Percentiles rank a stretch among this genome's conserved stretches.
Conservation (phyloP, 2,888 invertebrate species). For the Tachystola acroxantha region DNA sequence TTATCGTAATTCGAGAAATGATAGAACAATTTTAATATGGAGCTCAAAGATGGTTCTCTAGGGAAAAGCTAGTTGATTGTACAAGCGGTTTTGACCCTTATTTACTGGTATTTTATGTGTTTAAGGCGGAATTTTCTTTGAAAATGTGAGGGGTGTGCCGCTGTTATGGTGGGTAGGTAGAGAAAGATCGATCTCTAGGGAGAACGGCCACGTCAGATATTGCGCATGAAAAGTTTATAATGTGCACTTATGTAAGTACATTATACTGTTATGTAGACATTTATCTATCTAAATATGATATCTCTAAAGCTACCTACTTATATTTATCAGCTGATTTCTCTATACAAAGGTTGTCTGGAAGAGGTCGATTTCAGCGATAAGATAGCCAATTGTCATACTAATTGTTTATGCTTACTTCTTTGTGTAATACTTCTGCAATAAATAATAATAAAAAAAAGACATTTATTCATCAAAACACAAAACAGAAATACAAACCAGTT, state of each 20-base stretch:
- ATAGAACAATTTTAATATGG: conserved; percentile 71
- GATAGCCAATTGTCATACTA: too few species aligned
- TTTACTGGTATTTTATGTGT: neutral
- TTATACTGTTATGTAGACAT: neutral
- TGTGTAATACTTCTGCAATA: too few species aligned
- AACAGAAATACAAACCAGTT: too few species aligned
- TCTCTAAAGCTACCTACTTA: too few species aligned
- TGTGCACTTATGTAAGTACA: conserved; percentile 15
- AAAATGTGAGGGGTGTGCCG: conserved; percentile 23
- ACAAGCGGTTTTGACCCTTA: conserved; percentile 34
- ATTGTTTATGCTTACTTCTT: too few species aligned
- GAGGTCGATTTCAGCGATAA: too few species aligned
- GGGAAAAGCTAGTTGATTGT: conserved; percentile 54
- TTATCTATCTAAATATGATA: too few species aligned
- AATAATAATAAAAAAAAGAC: too few species aligned
- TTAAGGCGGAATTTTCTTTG: conserved; percentile 30
- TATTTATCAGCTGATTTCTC: too few species aligned
- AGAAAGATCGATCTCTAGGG: conserved; percentile 69
- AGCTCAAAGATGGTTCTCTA: conserved; percentile 74
- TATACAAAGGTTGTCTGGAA: too few species aligned
- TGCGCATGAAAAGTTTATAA: conserved; percentile 30
- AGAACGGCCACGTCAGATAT: conserved; percentile 49
- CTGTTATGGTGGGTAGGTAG: conserved; percentile 29
- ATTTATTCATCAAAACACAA: too few species aligned
- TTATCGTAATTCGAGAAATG: conserved; percentile 27